phyloP scores from a whole-genome alignment of 2,113 vertebrate genomes.

The Cryptotis parvus region DNA sequence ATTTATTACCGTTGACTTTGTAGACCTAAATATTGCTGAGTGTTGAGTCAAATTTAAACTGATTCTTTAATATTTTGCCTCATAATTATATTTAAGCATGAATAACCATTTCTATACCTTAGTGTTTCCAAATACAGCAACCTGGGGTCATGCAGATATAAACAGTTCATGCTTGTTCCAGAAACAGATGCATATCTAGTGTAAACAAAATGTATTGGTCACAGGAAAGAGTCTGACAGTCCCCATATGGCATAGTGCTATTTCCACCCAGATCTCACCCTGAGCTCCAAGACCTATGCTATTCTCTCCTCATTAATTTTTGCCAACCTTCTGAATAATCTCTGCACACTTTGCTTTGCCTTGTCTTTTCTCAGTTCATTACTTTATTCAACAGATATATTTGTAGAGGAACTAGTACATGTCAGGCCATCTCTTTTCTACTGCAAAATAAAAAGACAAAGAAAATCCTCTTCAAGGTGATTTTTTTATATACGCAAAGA shows the following conservation, averaged over 20 bases:
- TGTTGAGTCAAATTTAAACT: conserved; percentile 42
- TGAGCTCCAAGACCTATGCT: not conserved
- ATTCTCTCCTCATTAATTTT: conserved; percentile 34
- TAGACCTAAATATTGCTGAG: not conserved
- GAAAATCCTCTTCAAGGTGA: not conserved
- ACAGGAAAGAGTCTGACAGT: conserved; percentile 53
- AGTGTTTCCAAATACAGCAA: conserved; percentile 13
- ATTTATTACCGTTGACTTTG: not conserved
- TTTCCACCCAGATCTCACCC: not conserved
- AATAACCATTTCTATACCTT: conserved; percentile 4
- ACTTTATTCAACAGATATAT: conserved; percentile 43
- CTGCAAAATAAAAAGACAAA: not conserved
- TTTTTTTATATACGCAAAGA: not conserved
- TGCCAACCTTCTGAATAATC: not conserved
- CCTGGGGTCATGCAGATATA: not conserved
- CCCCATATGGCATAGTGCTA: not conserved
- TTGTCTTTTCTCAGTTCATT: conserved; percentile 43
- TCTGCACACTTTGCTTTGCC: not conserved
- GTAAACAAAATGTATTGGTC: conserved; percentile 45
- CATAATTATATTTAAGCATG: conserved; percentile 43
- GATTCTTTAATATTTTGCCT: not conserved
- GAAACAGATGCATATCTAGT: conserved; percentile 14
- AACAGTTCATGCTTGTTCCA: not conserved
- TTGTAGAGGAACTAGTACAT: not conserved
- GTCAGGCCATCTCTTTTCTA: not conserved